Evolutionary conservation across 2,797 vertebrate species (phyloP).

Genomic region (Gymnodraco acuticeps): DNA sequence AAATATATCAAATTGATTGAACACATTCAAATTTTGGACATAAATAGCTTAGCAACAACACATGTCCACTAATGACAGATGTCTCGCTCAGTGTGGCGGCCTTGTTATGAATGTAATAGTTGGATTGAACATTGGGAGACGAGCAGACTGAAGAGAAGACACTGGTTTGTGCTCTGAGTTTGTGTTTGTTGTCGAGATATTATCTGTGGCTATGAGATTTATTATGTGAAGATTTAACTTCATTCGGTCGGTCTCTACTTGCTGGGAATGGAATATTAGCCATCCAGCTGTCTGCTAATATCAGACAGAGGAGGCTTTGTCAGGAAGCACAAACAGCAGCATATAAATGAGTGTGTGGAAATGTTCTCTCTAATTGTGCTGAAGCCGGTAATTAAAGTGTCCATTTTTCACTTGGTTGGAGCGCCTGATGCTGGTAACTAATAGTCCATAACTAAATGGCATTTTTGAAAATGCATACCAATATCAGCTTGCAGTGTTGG

Average conservation of each 20-base stretch:
- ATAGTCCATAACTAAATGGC: neutral
- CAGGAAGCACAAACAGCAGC: neutral
- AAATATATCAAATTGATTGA: neutral
- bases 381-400: neutral
- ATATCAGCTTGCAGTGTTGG: neutral
- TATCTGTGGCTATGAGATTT: neutral
- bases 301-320: neutral
- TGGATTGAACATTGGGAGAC: neutral
- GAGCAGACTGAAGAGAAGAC: neutral
- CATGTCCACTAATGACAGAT: no score
- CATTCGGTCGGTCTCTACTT: neutral
- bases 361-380: neutral
- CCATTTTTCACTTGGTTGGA: neutral
- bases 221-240: neutral
- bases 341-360: neutral
- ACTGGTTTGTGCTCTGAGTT: no score
- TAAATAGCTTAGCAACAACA: neutral
- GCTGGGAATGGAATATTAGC: neutral
- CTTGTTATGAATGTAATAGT: neutral
- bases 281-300: slow-evolving; percentile 7
- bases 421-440: neutral
- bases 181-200: neutral
- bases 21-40: neutral
- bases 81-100: neutral
- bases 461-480: neutral